phyloP scores from a whole-genome alignment of 2,113 vertebrate genomes.

The Datnioides undecimradiatus region DNA sequence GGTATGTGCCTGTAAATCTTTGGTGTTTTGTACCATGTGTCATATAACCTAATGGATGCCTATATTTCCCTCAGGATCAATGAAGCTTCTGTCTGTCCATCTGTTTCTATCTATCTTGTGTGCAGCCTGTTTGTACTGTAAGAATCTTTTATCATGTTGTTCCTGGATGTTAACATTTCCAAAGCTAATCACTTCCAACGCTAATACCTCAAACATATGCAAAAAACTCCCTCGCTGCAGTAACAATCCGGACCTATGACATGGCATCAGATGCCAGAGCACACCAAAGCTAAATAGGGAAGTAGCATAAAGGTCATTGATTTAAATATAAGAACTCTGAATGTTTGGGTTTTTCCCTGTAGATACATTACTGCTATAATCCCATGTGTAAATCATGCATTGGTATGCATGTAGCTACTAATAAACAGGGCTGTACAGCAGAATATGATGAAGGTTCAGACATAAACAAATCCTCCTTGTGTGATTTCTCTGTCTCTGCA shows the following conservation, averaged over 20 bases:
- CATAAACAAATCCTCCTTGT: neutral
- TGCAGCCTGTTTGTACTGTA: neutral
- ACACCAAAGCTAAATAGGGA: neutral
- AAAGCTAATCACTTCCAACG: neutral
- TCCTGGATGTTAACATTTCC: no score
- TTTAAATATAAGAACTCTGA: neutral
- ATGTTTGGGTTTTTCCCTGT: neutral
- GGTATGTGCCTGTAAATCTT: no score
- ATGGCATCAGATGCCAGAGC: neutral
- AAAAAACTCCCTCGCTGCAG: neutral
- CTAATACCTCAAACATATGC: neutral
- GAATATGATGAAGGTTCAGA: conserved; percentile 7
- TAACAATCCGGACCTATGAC: neutral
- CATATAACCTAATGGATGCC: no score
- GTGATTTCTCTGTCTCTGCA: neutral
- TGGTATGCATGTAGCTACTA: neutral
- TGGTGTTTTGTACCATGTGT: no score
- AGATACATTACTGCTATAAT: neutral
- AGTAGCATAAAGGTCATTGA: neutral
- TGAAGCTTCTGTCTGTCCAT: no score
- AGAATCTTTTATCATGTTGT: neutral
- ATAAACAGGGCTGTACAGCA: neutral
- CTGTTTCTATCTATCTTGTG: no score
- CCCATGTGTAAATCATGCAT: neutral
- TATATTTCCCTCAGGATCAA: no score